Evolutionary conservation across 2,888 invertebrate species (phyloP).

Genomic region (Protodeltote pygarga): DNA sequence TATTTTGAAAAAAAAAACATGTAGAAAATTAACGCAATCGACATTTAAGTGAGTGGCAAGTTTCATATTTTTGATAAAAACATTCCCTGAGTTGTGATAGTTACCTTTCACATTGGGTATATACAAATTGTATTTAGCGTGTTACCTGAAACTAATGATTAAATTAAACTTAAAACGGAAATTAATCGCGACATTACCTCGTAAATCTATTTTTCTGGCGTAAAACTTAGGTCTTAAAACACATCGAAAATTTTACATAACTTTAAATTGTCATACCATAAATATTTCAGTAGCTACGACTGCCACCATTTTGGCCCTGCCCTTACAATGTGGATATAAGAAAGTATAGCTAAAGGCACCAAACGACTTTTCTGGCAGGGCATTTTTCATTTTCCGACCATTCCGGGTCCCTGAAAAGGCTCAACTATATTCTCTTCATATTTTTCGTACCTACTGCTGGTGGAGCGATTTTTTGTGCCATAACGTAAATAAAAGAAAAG

Average conservation of each 20-base stretch:
- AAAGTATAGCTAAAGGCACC: slow-evolving; percentile 39
- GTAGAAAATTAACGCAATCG: too few relatives aligned
- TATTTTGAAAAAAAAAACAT: too few relatives aligned
- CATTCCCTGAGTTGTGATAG: too few relatives aligned
- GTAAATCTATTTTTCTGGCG: too few relatives aligned
- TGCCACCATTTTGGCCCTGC: slow-evolving; percentile 18
- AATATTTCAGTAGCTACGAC: background rate
- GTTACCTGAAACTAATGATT: too few relatives aligned
- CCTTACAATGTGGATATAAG: slow-evolving; percentile 16
- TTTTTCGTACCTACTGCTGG: slow-evolving; percentile 21
- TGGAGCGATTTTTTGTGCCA: slow-evolving; percentile 7
- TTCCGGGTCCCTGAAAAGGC: slow-evolving; percentile 48
- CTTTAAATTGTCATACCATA: slow-evolving; percentile 14
- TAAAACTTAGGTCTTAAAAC: too few relatives aligned
- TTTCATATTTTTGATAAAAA: too few relatives aligned
- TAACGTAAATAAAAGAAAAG: slow-evolving; percentile 19
- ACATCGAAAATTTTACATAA: background rate
- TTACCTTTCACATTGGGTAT: too few relatives aligned
- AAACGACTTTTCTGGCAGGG: slow-evolving; percentile 58
- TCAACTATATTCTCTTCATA: slow-evolving; percentile 49
- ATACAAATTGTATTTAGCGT: too few relatives aligned
- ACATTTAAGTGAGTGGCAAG: too few relatives aligned
- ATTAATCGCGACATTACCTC: too few relatives aligned
- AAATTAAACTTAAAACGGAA: too few relatives aligned
- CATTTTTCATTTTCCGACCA: slow-evolving; percentile 64